These are phyloP conservation scores for Drosophila bocqueti DNA, from an alignment of 1,140 invertebrate species.

Conservation along the genomic window DNA sequence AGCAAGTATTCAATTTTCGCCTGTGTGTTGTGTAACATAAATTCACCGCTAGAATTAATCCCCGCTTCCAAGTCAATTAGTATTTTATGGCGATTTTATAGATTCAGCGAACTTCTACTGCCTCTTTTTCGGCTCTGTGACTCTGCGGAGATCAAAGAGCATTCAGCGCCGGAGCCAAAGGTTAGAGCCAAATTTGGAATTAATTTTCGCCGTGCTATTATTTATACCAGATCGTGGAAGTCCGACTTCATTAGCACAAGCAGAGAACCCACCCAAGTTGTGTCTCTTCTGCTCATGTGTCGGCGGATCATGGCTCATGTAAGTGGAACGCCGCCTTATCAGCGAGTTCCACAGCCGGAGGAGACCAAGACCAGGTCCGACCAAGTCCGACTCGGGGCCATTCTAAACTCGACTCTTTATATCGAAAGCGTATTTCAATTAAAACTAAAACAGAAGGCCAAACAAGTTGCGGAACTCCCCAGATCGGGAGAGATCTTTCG, in stretches of 20 bases:
- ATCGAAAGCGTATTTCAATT: constrained; percentile 81
- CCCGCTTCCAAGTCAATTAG: constrained; percentile 73
- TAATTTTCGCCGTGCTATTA: constrained; percentile 58
- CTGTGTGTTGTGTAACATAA: constrained; percentile 76
- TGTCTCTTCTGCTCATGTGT: neutral
- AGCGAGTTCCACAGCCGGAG: constrained; percentile 33
- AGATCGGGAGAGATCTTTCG: constrained; percentile 26
- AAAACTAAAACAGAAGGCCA: constrained; percentile 79
- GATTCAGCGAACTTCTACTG: constrained; percentile 17
- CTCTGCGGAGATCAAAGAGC: constrained; percentile 54
- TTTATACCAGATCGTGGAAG: constrained; percentile 48
- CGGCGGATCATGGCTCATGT: constrained; percentile 61
- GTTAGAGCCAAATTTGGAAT: constrained; percentile 61
- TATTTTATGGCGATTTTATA: constrained; percentile 80
- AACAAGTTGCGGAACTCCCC: constrained; percentile 50
- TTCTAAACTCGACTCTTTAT: constrained; percentile 69
- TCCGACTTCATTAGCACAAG: constrained; percentile 67
- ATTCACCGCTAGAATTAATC: constrained; percentile 79
- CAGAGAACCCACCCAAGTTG: constrained; percentile 75
- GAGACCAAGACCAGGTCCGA: constrained; percentile 17
- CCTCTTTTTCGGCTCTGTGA: constrained; percentile 6
- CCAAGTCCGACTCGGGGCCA: constrained; percentile 33
- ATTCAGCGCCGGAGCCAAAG: constrained; percentile 39
- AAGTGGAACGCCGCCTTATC: constrained; percentile 79
- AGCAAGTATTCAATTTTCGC: constrained; percentile 74